These are phyloP conservation scores for Andrena camellia DNA, from an alignment of 2,888 invertebrate species.

Conservation along the genomic window DNA sequence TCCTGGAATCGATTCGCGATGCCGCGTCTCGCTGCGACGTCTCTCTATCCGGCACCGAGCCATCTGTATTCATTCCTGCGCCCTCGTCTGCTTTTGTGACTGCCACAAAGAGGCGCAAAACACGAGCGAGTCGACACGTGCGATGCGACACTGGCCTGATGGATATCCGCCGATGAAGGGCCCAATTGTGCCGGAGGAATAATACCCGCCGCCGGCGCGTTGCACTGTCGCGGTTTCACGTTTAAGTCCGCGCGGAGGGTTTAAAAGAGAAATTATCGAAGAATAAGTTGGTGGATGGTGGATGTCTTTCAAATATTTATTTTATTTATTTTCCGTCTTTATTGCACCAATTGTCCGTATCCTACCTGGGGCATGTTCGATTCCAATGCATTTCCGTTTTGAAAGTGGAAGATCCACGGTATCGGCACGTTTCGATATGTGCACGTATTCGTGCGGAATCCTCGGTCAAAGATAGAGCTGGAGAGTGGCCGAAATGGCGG, in stretches of 20 bases:
- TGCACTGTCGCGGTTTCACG: background rate
- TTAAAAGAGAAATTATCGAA: background rate
- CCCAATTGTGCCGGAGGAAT: background rate
- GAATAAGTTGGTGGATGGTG: too few relatives aligned
- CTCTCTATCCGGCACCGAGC: constrained; percentile 30
- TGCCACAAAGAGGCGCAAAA: constrained; percentile 21
- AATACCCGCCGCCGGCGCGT: background rate
- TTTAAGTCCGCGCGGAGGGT: background rate
- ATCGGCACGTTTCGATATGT: background rate
- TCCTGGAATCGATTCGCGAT: constrained; percentile 59
- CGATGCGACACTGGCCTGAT: constrained; percentile 17
- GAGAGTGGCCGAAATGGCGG: background rate
- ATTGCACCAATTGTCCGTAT: too few relatives aligned
- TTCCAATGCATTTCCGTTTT: constrained; percentile 2
- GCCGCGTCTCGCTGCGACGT: constrained; percentile 44
- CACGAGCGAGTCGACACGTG: background rate
- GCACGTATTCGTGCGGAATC: constrained; percentile 9
- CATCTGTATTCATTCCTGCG: constrained; percentile 61
- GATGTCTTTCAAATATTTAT: too few relatives aligned
- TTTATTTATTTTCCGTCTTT: too few relatives aligned
- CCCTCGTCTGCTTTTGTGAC: constrained; percentile 36
- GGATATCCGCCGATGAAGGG: background rate
- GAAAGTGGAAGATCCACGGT: background rate
- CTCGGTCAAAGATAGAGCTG: background rate
- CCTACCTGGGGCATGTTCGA: background rate